Evolutionary conservation across 2,888 invertebrate species (phyloP), one percentile per base, ranked within the genome.

Genomic region (Hirtodrosophila alboralis): DNA sequence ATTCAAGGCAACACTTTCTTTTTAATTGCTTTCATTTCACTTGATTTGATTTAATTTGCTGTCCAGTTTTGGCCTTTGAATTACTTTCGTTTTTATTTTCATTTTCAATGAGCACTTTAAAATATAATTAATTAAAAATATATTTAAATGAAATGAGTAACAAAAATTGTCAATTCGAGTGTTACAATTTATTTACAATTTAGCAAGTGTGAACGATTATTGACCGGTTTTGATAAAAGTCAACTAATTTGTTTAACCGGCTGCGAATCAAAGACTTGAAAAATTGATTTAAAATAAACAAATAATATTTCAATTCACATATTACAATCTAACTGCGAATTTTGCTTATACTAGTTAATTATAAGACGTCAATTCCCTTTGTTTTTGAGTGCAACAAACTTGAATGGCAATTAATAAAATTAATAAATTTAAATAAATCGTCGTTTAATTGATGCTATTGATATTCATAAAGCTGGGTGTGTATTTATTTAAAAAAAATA

Each of bases 1-100:
- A 40, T 49, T 37, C 34, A 49, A 49, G 54, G 57, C 53, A 53
- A 48, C 64, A 75, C 84, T 85, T 79, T 83, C 76, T 53, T 72
- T 72, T 57, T 36, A 51, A 51, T 60, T 49, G 49, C 43, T 51
- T 51, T 51, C 60, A 44, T 54, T 51, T 34, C 26, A 18, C 26
- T 47, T 30, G 31, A 36, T 30, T 47, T 30, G 31, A 36, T 31
- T 49, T 30, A 8, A 40, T 33, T 53, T 41, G 9, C 34, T 26
- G 40, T 14, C 41, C 41, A 27, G 26, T 48, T 41, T 48, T 49
- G 53, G 49, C 33, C 10, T 33, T 40, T 14, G 31, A 34, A 27
- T 23, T 38, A 56, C 83, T 83, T 83, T 78, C 83, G 57, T 56
- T 84, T 78, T 70, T 43, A 23, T 23, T 26, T 26, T 26, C 8